Evolutionary conservation across 35 echinoderm and acorn worm species (phyloP), one percentile per base, ranked within the genome.

Genomic region (Chiridota heheva): DNA sequence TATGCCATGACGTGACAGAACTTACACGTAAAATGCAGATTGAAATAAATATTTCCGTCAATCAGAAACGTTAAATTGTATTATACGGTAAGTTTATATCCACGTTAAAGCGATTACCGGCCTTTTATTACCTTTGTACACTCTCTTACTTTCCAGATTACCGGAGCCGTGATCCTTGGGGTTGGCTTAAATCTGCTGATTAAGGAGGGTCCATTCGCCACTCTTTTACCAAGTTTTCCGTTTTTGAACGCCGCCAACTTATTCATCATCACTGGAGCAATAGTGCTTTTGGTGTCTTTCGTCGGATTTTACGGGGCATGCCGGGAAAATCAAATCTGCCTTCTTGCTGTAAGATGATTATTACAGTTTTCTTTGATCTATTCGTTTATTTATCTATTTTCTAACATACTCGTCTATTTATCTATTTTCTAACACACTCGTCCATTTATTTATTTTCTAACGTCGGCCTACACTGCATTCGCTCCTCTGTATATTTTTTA

Each of bases 231-330:
- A 44, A 90, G 81, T 59, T 67, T 90, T 12, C 73, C 86, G 6
- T 86, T 86, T 38, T 76, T 96, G 7, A 89, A 89, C 27, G 86
- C 91, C 5, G 86, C 87, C 29, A 90, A 90, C 59, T 31, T 96
- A 4, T 53, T 88, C 36, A 96, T 96, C 48, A 69, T 89, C 1
- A 81, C 72, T 49, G 91, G 91, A 0, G 58, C 81, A 36, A 84
- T 96, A 34, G 87, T 89, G 40, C 46, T 96, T 27, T 17, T 70
- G 31, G 81, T 96, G 7, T 81, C 87, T 22, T 85, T 96, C 75
- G 60, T 96, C 12, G 91, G 91, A 44, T 96, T 86, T 68, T 84
- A 64, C 26, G 91, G 91, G 32, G 87, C 91, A 26, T 70, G n/a
- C n/a, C n/a, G 89, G 80, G 86, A 90, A 77, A 76, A 90, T 45